Conservation (phyloP, 2,113 vertebrate genomes). For the Puma concolor region DNA sequence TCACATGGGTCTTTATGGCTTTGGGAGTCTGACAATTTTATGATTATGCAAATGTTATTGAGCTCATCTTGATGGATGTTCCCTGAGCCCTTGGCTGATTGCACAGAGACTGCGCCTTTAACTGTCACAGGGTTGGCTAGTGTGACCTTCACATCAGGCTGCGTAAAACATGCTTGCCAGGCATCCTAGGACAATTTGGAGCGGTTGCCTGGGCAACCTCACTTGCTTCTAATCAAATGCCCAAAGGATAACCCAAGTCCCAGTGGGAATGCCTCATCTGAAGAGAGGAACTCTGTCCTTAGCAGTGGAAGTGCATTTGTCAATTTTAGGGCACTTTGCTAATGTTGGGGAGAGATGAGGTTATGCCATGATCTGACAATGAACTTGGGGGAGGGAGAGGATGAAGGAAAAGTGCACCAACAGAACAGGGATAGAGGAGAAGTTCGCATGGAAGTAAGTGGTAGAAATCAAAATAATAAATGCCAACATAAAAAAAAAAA, state of each 20-base stretch:
- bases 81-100: conserved; percentile 38
- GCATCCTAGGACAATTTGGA: conserved; percentile 81
- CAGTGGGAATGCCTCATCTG: conserved; percentile 62
- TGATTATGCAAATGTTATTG: conserved; percentile 59
- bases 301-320: conserved; percentile 46
- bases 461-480: conserved; percentile 13
- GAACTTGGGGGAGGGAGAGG: not conserved
- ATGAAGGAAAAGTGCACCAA: not conserved
- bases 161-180: conserved; percentile 69
- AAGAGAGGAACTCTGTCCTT: conserved; percentile 43
- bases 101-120: conserved; percentile 56
- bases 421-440: not conserved
- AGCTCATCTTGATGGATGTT: conserved; percentile 45
- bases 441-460: not conserved
- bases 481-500: not conserved
- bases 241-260: conserved; percentile 76
- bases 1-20: conserved; percentile 28
- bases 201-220: conserved; percentile 83
- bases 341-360: not conserved
- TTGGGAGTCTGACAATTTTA: conserved; percentile 72
- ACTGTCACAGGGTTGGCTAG: conserved; percentile 33
- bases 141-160: conserved; percentile 79
- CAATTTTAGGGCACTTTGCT: conserved; percentile 54
- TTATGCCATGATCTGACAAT: not conserved
- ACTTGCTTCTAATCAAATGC: conserved; percentile 76